Conservation (phyloP, 2,113 vertebrate genomes). For the Andinoacara biseriatus region DNA sequence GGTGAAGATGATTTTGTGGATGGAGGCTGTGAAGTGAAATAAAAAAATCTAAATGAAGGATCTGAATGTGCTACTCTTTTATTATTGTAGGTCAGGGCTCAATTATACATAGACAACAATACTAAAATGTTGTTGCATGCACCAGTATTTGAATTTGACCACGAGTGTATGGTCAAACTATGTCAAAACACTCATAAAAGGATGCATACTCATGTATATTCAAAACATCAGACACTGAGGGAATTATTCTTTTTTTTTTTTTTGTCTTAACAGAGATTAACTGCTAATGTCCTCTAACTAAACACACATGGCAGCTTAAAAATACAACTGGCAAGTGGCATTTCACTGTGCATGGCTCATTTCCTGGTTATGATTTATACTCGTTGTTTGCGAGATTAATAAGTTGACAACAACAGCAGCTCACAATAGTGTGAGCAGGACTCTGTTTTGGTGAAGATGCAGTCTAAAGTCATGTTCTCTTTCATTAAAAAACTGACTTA, state of each 20-base stretch:
- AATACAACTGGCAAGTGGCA: slow-evolving; percentile 17
- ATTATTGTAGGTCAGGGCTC: not conserved
- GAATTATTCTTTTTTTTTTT: too few relatives aligned
- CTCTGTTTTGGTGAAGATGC: slow-evolving; percentile 9
- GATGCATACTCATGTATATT: too few relatives aligned
- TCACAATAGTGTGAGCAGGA: not conserved
- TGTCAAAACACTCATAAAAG: too few relatives aligned
- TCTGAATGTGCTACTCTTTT: not conserved
- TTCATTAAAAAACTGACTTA: slow-evolving; percentile 29
- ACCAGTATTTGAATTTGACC: not conserved
- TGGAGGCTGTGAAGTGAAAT: slow-evolving; percentile 33
- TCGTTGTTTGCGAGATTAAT: slow-evolving; percentile 17
- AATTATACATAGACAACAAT: not conserved
- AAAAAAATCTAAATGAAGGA: slow-evolving; percentile 14
- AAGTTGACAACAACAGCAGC: slow-evolving; percentile 18
- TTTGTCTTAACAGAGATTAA: not conserved
- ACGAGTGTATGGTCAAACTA: not conserved
- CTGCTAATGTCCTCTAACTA: not conserved
- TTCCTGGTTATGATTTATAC: slow-evolving; percentile 25
- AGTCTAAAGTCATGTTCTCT: slow-evolving; percentile 31
- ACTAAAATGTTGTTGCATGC: not conserved
- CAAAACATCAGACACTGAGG: too few relatives aligned
- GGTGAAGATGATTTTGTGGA: slow-evolving; percentile 39
- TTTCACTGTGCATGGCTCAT: slow-evolving; percentile 27
- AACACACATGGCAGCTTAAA: slow-evolving; percentile 11